phyloP scores from a whole-genome alignment of 2,797 vertebrate species.

The Amphiprion clarkii region DNA sequence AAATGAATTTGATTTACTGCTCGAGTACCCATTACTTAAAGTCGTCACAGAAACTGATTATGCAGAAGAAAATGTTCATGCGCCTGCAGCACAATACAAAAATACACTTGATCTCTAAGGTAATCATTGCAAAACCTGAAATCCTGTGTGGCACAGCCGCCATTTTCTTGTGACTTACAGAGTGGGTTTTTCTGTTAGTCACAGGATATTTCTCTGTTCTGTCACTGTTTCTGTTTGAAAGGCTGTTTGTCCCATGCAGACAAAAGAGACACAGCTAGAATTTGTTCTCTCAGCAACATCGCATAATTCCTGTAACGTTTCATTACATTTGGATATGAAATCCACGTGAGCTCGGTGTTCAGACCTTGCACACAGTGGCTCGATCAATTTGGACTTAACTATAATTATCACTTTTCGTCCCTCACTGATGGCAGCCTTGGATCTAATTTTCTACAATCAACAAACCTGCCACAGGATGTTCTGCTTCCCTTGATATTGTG shows the following conservation, averaged over 20 bases:
- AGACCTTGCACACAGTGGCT: conserved; percentile 31
- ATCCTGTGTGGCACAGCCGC: conserved; percentile 22
- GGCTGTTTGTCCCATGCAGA: neutral
- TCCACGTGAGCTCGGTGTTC: conserved; percentile 45
- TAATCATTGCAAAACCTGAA: conserved; percentile 48
- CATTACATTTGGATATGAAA: conserved; percentile 50
- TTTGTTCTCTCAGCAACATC: conserved; percentile 48
- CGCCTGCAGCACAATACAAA: conserved; percentile 45
- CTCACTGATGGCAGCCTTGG: neutral
- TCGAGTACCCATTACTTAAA: conserved; percentile 30
- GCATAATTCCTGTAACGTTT: conserved; percentile 17
- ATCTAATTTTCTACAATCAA: conserved; percentile 30
- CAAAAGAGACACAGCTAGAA: conserved; percentile 29
- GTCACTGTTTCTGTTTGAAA: conserved; percentile 27
- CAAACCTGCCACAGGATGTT: conserved; percentile 27
- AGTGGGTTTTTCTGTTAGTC: conserved; percentile 10
- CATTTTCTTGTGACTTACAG: conserved; percentile 40
- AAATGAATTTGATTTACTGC: conserved; percentile 53
- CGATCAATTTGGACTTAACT: conserved; percentile 51
- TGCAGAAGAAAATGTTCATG: conserved; percentile 51
- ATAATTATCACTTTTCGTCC: conserved; percentile 52
- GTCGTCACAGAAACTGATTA: conserved; percentile 41
- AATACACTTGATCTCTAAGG: conserved; percentile 46
- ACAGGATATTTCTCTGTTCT: conserved; percentile 19
- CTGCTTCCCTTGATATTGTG: conserved; percentile 19